Evolutionary conservation across 2,797 vertebrate species (phyloP).

Genomic region (Tokudaia muenninki): DNA sequence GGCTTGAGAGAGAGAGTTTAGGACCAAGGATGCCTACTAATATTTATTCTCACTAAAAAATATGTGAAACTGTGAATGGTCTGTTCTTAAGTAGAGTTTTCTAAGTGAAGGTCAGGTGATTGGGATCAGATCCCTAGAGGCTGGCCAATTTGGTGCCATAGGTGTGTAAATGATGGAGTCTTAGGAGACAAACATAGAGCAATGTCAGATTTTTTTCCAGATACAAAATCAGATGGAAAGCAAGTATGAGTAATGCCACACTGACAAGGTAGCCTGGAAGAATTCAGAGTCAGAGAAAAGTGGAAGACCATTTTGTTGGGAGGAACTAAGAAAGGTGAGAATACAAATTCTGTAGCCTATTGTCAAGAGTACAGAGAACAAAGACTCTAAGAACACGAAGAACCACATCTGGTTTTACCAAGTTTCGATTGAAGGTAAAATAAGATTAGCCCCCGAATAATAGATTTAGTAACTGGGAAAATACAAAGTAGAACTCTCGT

Average conservation of each 20-base stretch:
- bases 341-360: not conserved
- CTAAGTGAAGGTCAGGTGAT: conserved; percentile 34
- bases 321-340: not conserved
- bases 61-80: not conserved
- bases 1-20: not conserved
- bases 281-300: not conserved
- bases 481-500: not conserved
- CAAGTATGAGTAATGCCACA: not conserved
- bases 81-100: conserved; percentile 22
- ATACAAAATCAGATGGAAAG: conserved; percentile 21
- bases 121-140: conserved; percentile 20
- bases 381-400: not conserved
- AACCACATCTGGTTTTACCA: not conserved
- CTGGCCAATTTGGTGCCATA: not conserved
- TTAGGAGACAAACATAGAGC: not conserved
- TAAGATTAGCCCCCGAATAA: conserved; percentile 6
- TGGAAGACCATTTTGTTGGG: not conserved
- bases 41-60: conserved; percentile 31
- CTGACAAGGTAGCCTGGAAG: not conserved
- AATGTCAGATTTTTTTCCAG: conserved; percentile 38
- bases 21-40: not conserved
- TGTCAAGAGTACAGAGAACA: not conserved
- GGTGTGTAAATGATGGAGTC: not conserved
- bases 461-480: not conserved
- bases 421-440: not conserved